phyloP scores from a whole-genome alignment of 2,113 vertebrate genomes.

The Struthio camelus region DNA sequence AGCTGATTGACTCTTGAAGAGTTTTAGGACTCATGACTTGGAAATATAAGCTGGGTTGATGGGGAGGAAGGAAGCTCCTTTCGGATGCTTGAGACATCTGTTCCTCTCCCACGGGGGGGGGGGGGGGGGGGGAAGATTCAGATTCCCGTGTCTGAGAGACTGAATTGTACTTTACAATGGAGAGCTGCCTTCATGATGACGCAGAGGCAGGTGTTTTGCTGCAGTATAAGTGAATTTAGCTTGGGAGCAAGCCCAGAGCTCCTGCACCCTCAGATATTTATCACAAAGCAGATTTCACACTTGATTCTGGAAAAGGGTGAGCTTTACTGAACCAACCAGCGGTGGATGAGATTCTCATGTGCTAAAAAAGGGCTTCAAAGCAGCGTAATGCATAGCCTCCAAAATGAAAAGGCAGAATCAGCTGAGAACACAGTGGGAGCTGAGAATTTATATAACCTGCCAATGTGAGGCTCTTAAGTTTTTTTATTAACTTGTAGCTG shows the following conservation, averaged over 20 bases:
- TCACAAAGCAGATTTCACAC: slow-evolving; percentile 35
- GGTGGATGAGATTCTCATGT: background rate
- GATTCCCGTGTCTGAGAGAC: background rate
- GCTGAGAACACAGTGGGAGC: background rate
- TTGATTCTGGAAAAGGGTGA: background rate
- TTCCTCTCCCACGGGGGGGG: background rate
- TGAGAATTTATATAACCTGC: background rate
- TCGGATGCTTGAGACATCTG: background rate
- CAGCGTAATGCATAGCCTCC: background rate
- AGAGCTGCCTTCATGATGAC: slow-evolving; percentile 1
- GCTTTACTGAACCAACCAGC: background rate
- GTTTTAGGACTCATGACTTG: background rate
- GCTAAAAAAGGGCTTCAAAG: background rate
- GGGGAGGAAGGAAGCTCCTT: slow-evolving; percentile 3
- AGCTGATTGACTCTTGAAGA: background rate
- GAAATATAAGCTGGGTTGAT: background rate
- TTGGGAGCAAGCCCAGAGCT: slow-evolving; percentile 24
- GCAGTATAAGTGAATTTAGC: background rate
- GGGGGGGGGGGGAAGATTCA: too few relatives aligned
- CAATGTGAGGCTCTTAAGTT: background rate
- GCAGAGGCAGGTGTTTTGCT: slow-evolving; percentile 41
- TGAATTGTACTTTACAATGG: slow-evolving; percentile 4
- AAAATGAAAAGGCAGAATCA: background rate
- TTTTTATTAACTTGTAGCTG: slow-evolving; percentile 3
- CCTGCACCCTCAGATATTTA: background rate